Percentiles rank a stretch among this genome's conserved stretches.
phyloP scores from a whole-genome alignment of 1,140 invertebrate genomes.

The Drosophila takahashii region DNA sequence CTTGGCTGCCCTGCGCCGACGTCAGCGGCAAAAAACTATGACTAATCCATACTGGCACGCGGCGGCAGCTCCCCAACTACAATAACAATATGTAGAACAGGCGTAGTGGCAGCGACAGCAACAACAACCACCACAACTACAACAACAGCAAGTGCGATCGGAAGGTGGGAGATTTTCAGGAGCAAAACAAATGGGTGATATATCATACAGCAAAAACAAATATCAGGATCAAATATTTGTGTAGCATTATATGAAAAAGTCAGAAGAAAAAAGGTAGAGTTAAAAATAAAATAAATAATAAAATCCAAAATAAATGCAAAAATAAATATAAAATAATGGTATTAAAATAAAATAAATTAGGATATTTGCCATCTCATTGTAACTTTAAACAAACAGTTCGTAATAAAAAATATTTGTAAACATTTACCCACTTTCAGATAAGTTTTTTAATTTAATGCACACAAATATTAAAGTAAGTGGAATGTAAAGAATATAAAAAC shows the following conservation, averaged over 20 bases:
- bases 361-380: not conserved
- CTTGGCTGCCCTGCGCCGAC: slow-evolving; percentile 61
- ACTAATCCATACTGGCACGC: slow-evolving; percentile 72
- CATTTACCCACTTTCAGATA: too few species aligned
- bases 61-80: slow-evolving; percentile 73
- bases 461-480: not conserved
- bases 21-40: slow-evolving; percentile 49
- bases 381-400: not conserved
- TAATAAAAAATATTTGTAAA: too few species aligned
- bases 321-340: not conserved
- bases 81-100: slow-evolving; percentile 80
- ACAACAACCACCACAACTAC: slow-evolving; percentile 33
- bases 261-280: too few species aligned
- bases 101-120: slow-evolving; percentile 32
- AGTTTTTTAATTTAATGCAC: too few species aligned
- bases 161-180: slow-evolving; percentile 23
- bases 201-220: not conserved
- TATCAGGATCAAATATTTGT: too few species aligned
- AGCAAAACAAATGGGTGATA: slow-evolving; percentile 13
- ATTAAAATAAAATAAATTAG: not conserved
- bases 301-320: not conserved
- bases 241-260: too few species aligned
- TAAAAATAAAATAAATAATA: not conserved
- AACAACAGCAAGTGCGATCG: slow-evolving; percentile 60
- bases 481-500: too few species aligned